These are phyloP conservation scores for Aquila chrysaetos DNA, from an alignment of 2,797 vertebrate genomes.

Conservation along the genomic window DNA sequence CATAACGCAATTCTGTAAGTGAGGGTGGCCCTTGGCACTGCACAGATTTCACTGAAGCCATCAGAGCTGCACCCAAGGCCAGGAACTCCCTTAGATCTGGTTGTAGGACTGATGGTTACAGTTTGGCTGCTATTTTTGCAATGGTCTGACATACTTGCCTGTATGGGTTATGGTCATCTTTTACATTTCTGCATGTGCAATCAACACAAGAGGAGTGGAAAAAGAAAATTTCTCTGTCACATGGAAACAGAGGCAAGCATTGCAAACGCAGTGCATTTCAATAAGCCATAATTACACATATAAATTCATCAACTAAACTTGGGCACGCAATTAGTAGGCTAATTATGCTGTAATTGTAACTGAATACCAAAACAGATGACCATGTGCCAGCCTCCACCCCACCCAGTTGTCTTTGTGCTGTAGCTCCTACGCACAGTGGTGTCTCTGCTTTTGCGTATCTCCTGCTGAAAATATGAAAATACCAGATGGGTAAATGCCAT, in stretches of 20 bases:
- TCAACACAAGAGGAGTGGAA: neutral
- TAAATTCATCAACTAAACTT: slow-evolving; percentile 40
- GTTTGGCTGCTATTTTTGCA: neutral
- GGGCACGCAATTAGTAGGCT: slow-evolving; percentile 16
- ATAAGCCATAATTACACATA: slow-evolving; percentile 31
- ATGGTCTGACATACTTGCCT: neutral
- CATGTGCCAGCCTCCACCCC: neutral
- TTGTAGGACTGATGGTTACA: neutral
- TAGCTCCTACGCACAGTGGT: neutral
- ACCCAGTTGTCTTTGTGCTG: neutral
- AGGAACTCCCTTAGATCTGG: neutral
- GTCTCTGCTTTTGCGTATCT: neutral
- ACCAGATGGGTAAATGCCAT: neutral
- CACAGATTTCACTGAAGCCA: neutral
- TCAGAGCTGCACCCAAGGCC: neutral
- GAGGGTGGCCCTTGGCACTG: neutral
- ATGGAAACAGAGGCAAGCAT: neutral
- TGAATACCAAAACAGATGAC: slow-evolving; percentile 45
- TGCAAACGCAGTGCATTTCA: slow-evolving; percentile 32
- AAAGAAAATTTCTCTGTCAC: neutral
- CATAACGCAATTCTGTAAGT: neutral
- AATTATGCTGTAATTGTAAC: slow-evolving; percentile 44
- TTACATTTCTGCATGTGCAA: neutral
- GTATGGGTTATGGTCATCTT: neutral
- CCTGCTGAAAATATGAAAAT: slow-evolving; percentile 4